These are phyloP conservation scores for Zoanthus sociatus DNA, from an alignment of 92 coral and sea anemone genomes.

Conservation along the genomic window DNA sequence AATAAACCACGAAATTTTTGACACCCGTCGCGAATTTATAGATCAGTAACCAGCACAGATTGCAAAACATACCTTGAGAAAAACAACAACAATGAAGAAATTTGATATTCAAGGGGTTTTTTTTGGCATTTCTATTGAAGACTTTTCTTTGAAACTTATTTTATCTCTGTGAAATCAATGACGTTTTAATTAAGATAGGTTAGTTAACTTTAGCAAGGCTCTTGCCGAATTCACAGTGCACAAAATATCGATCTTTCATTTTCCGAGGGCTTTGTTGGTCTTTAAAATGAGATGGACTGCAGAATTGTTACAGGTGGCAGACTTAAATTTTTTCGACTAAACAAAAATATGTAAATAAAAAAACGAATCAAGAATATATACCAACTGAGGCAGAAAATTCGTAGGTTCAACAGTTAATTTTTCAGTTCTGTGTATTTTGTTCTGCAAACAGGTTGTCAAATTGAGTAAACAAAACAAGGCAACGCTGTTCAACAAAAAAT, in stretches of 20 bases:
- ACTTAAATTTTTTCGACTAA: background rate
- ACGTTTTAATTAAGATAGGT: background rate
- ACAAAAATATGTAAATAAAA: background rate
- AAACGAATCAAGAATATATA: background rate
- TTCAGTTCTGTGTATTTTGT: background rate
- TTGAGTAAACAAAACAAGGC: conserved; percentile 31
- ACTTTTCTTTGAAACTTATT: conserved; percentile 14
- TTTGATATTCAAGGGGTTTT: background rate
- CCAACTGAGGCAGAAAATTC: background rate
- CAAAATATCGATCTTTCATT: background rate
- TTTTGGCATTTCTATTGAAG: conserved; percentile 9
- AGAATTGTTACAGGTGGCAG: conserved; percentile 21
- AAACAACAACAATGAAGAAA: conserved; percentile 13
- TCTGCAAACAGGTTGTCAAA: conserved; percentile 5
- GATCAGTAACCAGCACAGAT: background rate
- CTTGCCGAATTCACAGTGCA: background rate
- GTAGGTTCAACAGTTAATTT: background rate
- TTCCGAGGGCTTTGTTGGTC: conserved; percentile 10
- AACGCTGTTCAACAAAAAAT: conserved; percentile 20
- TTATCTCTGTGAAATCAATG: conserved; percentile 13
- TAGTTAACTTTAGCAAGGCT: too few relatives aligned
- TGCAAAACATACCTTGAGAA: conserved; percentile 18
- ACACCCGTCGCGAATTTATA: conserved; percentile 32
- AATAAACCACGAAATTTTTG: conserved; percentile 23
- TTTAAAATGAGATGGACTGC: background rate